Evolutionary conservation across 2,888 invertebrate species (phyloP), one percentile per base, ranked within the genome.

Genomic region (Blomia tropicalis): DNA sequence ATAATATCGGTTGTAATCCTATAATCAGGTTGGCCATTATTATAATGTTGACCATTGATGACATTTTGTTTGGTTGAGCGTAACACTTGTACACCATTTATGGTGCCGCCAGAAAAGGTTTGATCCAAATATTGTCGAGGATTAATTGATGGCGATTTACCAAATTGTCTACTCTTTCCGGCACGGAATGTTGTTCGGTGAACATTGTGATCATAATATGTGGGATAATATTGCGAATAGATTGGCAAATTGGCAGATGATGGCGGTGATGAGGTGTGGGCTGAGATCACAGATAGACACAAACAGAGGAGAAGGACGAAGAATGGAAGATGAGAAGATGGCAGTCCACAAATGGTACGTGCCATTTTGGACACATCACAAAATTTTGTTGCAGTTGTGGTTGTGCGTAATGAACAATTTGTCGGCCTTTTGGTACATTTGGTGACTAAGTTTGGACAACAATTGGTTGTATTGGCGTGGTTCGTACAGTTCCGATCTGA

Each of bases 1-100:
- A 85, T 78, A 63, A 91, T 77, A 75, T 90, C 87, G 51, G 63
- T 59, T 3, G 56, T 64, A 14, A 68, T 54, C 36, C 60, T 58
- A 44, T 64, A 68, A 2, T 56, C 56, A 29, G 31, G n/a, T 25
- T 29, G 2, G 2, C 29, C 2, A 25, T 47, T 25, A 19, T 47
- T 47, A 25, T 2, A 4, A 19, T 5, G 4, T 5, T 54, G 11
- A 47, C 4, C 7, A 51, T 2, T n/a, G n/a, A n/a, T n/a, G n/a
- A n/a, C n/a, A n/a, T n/a, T n/a, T n/a, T n/a, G n/a, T n/a, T n/a
- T n/a, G 36, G 36, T 36, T 17, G 7, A 11, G 17, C 36, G 36
- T 36, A 36, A 36, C 14, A 56, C 29, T 31, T 31, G 14, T n/a
- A 3, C 11, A 25, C 56, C 56, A 25, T 19, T 27, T 19, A 56